Percentiles rank a stretch among this genome's conserved stretches.
These are phyloP conservation scores for Junonia oenone DNA, from an alignment of 2,888 invertebrate genomes.

Conservation along the genomic window DNA sequence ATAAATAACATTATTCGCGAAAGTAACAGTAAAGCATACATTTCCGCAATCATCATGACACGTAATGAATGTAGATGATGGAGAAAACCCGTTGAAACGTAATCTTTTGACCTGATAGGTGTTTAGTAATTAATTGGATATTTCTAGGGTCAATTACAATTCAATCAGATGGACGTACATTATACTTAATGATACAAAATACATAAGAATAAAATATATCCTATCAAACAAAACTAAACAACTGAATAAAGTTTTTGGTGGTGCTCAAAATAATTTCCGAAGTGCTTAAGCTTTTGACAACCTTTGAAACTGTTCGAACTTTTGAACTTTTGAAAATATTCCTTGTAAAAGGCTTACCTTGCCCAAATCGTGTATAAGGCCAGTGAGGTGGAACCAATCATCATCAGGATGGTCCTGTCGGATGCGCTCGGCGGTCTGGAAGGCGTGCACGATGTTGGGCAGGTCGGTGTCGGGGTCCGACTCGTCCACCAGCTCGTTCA, in stretches of 20 bases:
- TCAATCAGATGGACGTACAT: neutral
- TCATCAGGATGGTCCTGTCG: constrained; percentile 89
- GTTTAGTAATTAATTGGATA: too few species aligned
- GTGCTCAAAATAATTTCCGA: too few species aligned
- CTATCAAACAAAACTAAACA: too few species aligned
- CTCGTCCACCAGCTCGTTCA: constrained; percentile 95
- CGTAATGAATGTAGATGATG: neutral
- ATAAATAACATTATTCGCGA: neutral
- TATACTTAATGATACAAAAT: neutral
- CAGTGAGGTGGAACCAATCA: constrained; percentile 97
- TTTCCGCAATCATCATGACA: neutral
- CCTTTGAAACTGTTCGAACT: too few species aligned
- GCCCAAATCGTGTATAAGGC: constrained; percentile 96
- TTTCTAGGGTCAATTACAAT: too few species aligned
- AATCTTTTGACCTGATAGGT: too few species aligned
- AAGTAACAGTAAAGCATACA: neutral
- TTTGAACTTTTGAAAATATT: neutral
- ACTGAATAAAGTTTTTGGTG: too few species aligned
- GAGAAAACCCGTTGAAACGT: constrained; percentile 6
- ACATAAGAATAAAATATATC: too few species aligned
- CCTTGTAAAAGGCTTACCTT: constrained; percentile 88
- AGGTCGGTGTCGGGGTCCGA: constrained; percentile 96
- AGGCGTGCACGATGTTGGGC: constrained; percentile 97
- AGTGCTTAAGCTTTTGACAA: too few species aligned
- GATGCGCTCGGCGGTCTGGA: constrained; percentile 96